Evolutionary conservation across 2,113 vertebrate genomes (phyloP).

Genomic region (Oncorhynchus nerka): DNA sequence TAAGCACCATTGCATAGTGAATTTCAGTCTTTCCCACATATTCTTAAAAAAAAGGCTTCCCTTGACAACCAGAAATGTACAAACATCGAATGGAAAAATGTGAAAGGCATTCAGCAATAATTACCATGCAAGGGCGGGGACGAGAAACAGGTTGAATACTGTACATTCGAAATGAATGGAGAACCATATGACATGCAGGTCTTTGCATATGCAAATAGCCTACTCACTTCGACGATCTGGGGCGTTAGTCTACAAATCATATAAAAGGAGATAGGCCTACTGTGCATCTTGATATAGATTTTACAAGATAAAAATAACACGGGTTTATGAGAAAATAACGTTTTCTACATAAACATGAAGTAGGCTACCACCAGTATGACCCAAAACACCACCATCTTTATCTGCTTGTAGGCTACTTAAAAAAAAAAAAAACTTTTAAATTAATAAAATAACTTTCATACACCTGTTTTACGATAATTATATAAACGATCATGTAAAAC

Average conservation of each 20-base stretch:
- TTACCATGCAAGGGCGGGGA: neutral
- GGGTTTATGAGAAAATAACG: neutral
- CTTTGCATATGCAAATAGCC: neutral
- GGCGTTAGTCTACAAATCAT: neutral
- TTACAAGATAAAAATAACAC: neutral
- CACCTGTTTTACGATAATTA: neutral
- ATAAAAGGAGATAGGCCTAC: neutral
- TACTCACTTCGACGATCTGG: neutral
- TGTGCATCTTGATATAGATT: neutral
- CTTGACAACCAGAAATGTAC: neutral
- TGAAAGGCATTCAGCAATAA: neutral
- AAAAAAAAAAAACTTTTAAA: no score
- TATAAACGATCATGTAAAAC: conserved; percentile 9
- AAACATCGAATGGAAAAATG: neutral
- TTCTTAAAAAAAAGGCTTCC: neutral
- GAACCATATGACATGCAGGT: no score
- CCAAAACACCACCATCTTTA: neutral
- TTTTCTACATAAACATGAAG: neutral
- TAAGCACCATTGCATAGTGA: neutral
- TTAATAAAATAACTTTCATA: neutral
- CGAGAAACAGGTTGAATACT: neutral
- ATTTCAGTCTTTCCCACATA: neutral
- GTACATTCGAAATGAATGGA: neutral
- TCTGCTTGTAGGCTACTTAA: neutral
- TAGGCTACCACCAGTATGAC: neutral